These are phyloP conservation scores for Anolis sagrei DNA, from an alignment of 2,113 vertebrate species.

Conservation along the genomic window DNA sequence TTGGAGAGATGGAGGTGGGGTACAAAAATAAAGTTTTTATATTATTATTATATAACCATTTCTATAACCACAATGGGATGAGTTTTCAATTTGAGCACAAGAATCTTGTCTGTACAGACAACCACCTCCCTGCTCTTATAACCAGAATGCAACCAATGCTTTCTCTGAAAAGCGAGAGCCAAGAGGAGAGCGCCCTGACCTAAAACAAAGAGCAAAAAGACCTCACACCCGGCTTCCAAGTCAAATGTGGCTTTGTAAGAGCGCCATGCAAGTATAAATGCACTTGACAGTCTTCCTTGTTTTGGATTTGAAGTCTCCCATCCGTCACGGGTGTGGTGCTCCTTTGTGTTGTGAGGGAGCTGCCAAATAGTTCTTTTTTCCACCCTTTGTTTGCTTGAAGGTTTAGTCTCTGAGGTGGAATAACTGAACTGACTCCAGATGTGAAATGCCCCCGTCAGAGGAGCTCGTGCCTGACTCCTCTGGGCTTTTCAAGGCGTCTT, in stretches of 20 bases:
- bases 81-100: neutral
- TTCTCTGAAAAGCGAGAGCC: neutral
- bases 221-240: neutral
- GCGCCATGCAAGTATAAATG: no score
- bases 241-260: neutral
- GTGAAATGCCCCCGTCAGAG: constrained; percentile 27
- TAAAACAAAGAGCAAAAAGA: neutral
- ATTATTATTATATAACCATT: no score
- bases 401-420: constrained; percentile 44
- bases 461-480: constrained; percentile 22
- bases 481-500: rapidly evolving
- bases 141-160: neutral
- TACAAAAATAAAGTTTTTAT: no score
- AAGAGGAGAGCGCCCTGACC: neutral
- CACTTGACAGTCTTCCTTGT: constrained; percentile 31
- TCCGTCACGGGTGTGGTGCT: neutral
- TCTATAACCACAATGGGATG: neutral
- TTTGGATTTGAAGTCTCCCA: constrained; percentile 28
- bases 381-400: constrained; percentile 3
- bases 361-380: neutral
- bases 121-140: no score
- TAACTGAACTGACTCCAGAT: constrained; percentile 39
- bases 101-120: no score
- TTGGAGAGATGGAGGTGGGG: no score
- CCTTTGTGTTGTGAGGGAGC: neutral